These are phyloP conservation scores for Lytechinus pictus DNA, from an alignment of 35 echinoderm and acorn worm species.

Conservation along the genomic window DNA sequence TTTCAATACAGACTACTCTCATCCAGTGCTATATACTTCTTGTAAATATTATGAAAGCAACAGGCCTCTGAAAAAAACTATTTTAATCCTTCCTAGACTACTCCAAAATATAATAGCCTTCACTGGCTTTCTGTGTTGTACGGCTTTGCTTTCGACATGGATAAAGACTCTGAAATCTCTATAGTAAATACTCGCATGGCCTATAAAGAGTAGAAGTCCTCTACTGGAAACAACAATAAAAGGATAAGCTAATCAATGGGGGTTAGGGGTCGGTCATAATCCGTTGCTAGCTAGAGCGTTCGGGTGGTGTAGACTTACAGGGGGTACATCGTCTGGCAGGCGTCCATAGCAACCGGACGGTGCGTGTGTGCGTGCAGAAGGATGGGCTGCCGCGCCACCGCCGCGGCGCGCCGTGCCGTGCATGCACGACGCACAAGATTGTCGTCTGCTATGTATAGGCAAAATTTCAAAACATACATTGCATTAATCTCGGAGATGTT, in stretches of 20 bases:
- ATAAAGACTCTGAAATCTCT: not conserved
- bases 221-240: not conserved
- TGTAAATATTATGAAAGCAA: not conserved
- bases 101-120: not conserved
- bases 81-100: not conserved
- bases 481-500: no score
- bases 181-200: constrained; percentile 4
- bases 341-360: constrained; percentile 6
- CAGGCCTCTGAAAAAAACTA: not conserved
- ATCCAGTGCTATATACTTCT: not conserved
- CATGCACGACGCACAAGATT: not conserved
- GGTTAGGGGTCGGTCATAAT: constrained; percentile 7
- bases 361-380: not conserved
- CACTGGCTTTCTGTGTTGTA: not conserved
- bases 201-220: not conserved
- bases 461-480: no score
- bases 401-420: not conserved
- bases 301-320: not conserved
- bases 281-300: not conserved
- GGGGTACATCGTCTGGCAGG: not conserved
- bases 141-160: not conserved
- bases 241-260: not conserved
- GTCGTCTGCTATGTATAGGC: not conserved
- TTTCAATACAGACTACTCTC: not conserved
- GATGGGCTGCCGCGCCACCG: not conserved